phyloP scores from a whole-genome alignment of 2,113 vertebrate genomes.

The Halcyon senegalensis region DNA sequence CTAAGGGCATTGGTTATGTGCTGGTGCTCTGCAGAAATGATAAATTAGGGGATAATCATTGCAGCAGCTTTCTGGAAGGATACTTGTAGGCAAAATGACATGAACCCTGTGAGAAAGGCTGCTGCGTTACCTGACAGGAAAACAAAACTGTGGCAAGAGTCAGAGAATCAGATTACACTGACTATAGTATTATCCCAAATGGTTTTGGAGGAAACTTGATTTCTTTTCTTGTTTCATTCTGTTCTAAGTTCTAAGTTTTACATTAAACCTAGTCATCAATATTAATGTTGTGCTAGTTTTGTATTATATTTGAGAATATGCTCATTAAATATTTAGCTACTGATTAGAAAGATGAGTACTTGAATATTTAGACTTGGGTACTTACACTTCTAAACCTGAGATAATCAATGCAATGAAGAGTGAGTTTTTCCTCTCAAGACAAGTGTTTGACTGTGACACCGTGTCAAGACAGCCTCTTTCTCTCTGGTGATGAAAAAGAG shows the following conservation, averaged over 20 bases:
- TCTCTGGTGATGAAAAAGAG: not conserved
- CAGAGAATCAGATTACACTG: not conserved
- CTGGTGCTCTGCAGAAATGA: not conserved
- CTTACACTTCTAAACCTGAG: not conserved
- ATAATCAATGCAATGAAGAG: not conserved
- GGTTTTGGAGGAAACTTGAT: not conserved
- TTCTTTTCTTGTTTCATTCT: not conserved
- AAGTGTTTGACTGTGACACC: not conserved
- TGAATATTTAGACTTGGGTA: not conserved
- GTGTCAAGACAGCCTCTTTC: not conserved
- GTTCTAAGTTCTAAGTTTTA: not conserved
- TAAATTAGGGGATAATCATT: not conserved
- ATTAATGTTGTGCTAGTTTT: not conserved
- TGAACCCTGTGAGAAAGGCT: not conserved
- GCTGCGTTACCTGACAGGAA: not conserved
- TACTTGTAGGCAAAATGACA: not conserved
- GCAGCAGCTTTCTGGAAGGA: not conserved
- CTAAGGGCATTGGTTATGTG: not conserved
- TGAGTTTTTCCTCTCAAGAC: not conserved
- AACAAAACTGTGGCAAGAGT: not conserved
- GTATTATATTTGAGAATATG: not conserved
- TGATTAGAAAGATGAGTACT: not conserved
- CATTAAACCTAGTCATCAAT: not conserved
- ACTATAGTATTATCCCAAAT: accelerated
- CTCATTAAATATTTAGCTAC: not conserved